Conservation (phyloP, 2,888 invertebrate genomes). For the Drosophila fungiperda region DNA sequence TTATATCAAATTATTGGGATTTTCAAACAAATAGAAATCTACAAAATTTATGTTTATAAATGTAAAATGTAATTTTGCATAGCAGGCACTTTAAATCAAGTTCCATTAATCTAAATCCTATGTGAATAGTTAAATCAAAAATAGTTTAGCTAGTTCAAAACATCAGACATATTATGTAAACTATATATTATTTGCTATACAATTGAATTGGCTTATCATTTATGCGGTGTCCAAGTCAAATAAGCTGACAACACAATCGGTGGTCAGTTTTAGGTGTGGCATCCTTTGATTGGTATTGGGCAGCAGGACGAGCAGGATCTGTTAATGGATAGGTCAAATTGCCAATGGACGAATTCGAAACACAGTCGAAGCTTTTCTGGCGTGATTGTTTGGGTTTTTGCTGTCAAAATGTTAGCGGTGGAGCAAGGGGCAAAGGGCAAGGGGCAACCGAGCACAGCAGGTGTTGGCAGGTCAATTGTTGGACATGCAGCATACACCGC, state of each 20-base stretch:
- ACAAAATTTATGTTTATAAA: no score
- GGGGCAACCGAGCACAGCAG: neutral
- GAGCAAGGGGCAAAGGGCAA: neutral
- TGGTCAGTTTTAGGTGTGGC: constrained; percentile 1
- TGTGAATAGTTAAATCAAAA: neutral
- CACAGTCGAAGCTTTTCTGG: constrained; percentile 19
- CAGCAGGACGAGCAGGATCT: constrained; percentile 16
- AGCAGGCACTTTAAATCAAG: neutral
- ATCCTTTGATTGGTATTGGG: constrained; percentile 8
- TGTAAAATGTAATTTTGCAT: neutral
- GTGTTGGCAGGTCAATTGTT: constrained; percentile 41
- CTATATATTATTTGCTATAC: neutral
- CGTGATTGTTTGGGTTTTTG: constrained; percentile 42
- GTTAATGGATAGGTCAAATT: constrained; percentile 18
- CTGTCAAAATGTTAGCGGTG: neutral
- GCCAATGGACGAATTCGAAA: constrained; percentile 14
- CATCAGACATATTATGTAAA: neutral
- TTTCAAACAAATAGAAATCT: no score
- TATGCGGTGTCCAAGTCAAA: neutral
- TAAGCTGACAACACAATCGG: neutral
- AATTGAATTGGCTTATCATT: neutral
- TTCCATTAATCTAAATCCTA: neutral
- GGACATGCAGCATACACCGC: constrained; percentile 36
- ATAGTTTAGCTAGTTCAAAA: no score
- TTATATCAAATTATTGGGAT: no score